Base-by-base conservation (phyloP, 1,140 invertebrate species). In the Drosophila saltans region DNA sequence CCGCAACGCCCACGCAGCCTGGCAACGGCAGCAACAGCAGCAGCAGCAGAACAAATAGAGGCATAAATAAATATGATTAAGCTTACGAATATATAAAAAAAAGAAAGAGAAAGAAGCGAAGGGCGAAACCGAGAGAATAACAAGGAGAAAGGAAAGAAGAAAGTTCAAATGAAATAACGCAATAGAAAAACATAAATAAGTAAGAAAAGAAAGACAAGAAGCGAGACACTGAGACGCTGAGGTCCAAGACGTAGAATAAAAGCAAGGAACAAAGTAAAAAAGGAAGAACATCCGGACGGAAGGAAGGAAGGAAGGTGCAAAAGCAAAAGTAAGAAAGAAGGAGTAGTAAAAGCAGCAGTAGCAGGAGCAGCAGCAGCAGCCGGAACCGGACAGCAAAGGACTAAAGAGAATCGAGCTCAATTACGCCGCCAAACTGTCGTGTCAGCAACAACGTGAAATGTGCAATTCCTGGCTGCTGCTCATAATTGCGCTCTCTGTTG, bases 401-500 rank as follows among this genome's bases (percentile, higher is more conserved):
- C 59, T 57, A 80, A 72, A 89, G 80, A 75, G 81, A 90, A 90
- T 89, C 75, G 85, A 89, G 85, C 84, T 90, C 85, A 89, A 88
- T 89, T 89, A 89, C 84, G 84, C 85, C 85, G 86, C 86, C 86
- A 89, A 89, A 90, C 85, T 89, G 84, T 90, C 84, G 85, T 84
- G 84, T 90, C 84, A 89, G 84, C 84, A 83, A 88, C 78, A 88
- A 90, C 91, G 91, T 92, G 91, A 92, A 92, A 92, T 92, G 91
- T 91, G 86, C 91, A 92, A 92, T 91, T 91, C 88, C 90, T 92
- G 89, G 91, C 84, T 92, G 86, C 77, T 91, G 78, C 90, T 90
- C 78, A 90, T 90, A 92, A 91, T 91, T 91, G 82, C 88, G 81
- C 90, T 92, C 79, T 83, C 84, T 85, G 89, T 91, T 89, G 91